Evolutionary conservation across 2,113 vertebrate genomes (phyloP), one percentile per base, ranked within the genome.

Genomic region (Osmerus mordax): DNA sequence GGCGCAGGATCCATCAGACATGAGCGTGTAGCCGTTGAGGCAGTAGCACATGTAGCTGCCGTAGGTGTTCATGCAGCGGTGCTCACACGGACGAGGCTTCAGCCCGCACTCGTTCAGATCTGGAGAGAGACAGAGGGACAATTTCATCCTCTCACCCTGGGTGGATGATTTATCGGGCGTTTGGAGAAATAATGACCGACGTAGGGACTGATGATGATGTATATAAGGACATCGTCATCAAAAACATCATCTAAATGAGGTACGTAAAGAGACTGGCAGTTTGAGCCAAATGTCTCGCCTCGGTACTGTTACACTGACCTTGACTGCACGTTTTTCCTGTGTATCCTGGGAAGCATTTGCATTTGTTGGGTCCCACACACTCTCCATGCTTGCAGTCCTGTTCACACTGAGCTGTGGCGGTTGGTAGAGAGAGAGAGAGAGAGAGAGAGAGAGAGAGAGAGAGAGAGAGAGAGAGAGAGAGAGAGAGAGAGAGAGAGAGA

Each of bases 1-100:
- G 56, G 91, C 87, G 78, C 97, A 99, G 0, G 91, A 92, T 59
- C 94, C 94, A 28, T 98, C 94, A 1, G 90, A 83, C 91, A 94
- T 91, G 67, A 94, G 84, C 75, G 83, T 87, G 90, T 93, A 94
- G 23, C 95, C 94, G 0, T 94, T 93, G 78, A 88, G 90, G 72
- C 97, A 99, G 87, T 94, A 97, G 86, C 97, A 99, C 89, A 94
- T 96, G 92, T 93, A 98, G 92, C 95, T 98, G 68, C 97, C 96
- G 0, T 90, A 87, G 0, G 95, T 98, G 82, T 98, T 99, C 94
- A 98, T 94, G 55, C 97, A 99, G 86, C 96, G 94, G 83, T 99
- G 95, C 56, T 96, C 92, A 70, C 97, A 98, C 3, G 94, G 95
- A 12, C 94, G 92, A 25, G 96, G 96, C 82, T 94, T 96, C 82